Conservation (phyloP, 2,113 vertebrate species). For the Lynx canadensis region DNA sequence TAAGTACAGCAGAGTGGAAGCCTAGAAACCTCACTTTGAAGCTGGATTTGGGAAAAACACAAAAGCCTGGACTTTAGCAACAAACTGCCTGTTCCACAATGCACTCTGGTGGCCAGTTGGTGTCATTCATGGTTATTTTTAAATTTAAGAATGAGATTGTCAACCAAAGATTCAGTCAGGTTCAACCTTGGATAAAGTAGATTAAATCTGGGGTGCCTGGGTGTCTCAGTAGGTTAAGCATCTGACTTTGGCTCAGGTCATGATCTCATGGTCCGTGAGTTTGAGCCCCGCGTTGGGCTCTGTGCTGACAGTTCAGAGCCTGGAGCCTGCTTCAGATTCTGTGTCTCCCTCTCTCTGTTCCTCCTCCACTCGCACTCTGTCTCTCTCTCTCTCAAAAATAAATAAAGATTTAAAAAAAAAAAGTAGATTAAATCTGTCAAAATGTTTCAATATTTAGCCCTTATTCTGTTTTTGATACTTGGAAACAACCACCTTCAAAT, state of each 20-base stretch:
- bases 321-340: no score
- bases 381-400: no score
- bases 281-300: fast-evolving
- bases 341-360: no score
- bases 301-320: no score
- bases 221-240: no score
- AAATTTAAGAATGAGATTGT: background rate
- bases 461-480: background rate
- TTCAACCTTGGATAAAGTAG: background rate
- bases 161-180: background rate
- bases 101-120: constrained; percentile 29
- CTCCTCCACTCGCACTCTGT: no score
- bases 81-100: background rate
- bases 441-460: background rate
- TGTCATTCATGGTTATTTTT: background rate
- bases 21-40: background rate
- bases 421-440: background rate
- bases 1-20: background rate
- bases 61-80: background rate
- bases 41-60: background rate
- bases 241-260: no score
- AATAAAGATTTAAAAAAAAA: no score
- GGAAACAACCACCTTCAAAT: background rate
- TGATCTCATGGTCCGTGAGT: no score
- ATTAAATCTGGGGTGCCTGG: background rate